Conservation (phyloP, 2,797 vertebrate species). For the Sphenopsis melanotis region DNA sequence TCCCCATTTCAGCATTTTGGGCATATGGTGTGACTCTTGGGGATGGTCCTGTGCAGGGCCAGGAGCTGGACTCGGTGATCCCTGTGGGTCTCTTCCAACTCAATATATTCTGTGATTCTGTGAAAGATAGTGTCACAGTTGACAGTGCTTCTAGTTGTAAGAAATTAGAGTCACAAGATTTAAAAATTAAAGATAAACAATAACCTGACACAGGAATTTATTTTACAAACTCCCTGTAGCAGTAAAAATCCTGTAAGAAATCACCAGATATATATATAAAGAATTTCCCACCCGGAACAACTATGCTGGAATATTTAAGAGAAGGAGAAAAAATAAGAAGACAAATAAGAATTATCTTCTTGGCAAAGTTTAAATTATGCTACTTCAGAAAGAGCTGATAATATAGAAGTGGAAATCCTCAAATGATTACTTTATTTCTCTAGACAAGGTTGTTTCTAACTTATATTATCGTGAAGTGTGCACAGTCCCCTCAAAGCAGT, state of each 20-base stretch:
- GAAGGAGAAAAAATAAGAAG: background rate
- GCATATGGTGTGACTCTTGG: background rate
- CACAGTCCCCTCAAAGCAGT: background rate
- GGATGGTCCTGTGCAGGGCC: background rate
- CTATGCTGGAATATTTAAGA: background rate
- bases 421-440: background rate
- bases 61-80: background rate
- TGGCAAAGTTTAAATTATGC: background rate
- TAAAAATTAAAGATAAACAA: background rate
- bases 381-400: background rate
- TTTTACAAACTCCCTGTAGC: background rate
- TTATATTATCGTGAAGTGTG: background rate
- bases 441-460: background rate
- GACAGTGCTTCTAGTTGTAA: constrained; percentile 79
- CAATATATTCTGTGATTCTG: background rate
- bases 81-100: background rate
- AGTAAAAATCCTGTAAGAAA: background rate
- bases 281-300: background rate
- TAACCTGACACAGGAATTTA: background rate
- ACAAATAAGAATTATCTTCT: background rate
- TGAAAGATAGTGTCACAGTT: constrained; percentile 76
- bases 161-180: constrained; percentile 5
- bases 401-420: background rate
- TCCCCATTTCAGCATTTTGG: constrained; percentile 76
- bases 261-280: background rate